Percentiles rank a stretch among this genome's conserved stretches.
These are phyloP conservation scores for Podarcis siculus DNA, from an alignment of 2,797 vertebrate species.

Conservation along the genomic window DNA sequence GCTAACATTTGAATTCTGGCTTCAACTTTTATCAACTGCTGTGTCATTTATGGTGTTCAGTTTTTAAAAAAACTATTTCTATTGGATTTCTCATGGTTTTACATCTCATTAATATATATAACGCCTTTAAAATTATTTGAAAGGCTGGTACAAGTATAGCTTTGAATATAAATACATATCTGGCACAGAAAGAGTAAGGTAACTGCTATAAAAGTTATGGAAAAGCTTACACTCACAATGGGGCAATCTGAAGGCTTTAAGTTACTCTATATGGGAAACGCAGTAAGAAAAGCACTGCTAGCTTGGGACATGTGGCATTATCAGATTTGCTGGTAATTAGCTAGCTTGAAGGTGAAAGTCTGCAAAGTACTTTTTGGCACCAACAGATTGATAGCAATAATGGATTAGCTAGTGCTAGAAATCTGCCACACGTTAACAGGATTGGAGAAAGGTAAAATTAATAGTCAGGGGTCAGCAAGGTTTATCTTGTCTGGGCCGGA, in stretches of 20 bases:
- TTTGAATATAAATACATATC: not conserved
- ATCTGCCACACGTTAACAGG: not conserved
- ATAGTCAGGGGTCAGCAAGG: not conserved
- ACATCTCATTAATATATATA: not conserved
- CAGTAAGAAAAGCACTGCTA: not conserved
- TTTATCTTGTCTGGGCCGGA: too few species aligned
- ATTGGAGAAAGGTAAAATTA: not conserved
- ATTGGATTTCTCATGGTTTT: not conserved
- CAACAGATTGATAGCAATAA: not conserved
- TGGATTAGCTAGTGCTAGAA: constrained; percentile 6
- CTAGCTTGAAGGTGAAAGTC: not conserved
- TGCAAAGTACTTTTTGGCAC: not conserved
- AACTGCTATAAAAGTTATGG: not conserved
- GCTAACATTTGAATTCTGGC: not conserved
- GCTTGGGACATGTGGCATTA: not conserved
- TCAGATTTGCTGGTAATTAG: constrained; percentile 2
- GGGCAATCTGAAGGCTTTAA: not conserved
- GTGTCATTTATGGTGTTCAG: not conserved
- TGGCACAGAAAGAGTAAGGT: not conserved
- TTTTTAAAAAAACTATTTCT: not conserved
- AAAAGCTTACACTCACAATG: not conserved
- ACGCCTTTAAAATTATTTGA: not conserved
- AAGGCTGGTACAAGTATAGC: not conserved
- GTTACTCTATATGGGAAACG: not conserved
- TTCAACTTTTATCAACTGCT: not conserved